Percentiles rank a stretch among this genome's conserved stretches.
phyloP scores from a whole-genome alignment of 2,888 invertebrate species.

The Trichogramma evanescens region DNA sequence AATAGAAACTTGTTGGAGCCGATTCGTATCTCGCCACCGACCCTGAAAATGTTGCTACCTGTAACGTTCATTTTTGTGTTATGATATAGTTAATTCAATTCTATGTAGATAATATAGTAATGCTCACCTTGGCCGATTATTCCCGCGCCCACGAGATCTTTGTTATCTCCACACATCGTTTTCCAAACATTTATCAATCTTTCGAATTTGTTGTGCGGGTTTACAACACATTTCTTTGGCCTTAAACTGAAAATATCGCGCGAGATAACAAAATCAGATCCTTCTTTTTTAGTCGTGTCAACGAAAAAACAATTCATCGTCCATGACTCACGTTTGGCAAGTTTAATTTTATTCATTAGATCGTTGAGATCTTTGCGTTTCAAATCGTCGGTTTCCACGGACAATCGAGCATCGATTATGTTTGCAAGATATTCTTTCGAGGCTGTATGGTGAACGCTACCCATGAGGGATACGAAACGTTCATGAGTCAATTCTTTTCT shows the following conservation, averaged over 20 bases:
- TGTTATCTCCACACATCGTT: constrained; percentile 14
- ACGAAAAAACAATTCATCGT: constrained; percentile 19
- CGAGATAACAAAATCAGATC: constrained; percentile 2
- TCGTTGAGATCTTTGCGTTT: too few relatives aligned
- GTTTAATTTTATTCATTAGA: too few relatives aligned
- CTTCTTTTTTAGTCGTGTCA: constrained; percentile 12
- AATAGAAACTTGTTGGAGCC: constrained; percentile 33
- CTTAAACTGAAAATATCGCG: constrained; percentile 13
- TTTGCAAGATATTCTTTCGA: too few relatives aligned
- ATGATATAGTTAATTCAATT: not conserved
- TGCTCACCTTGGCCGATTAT: constrained; percentile 21
- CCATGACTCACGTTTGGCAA: constrained; percentile 8
- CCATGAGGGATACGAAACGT: too few relatives aligned
- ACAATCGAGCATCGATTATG: too few relatives aligned
- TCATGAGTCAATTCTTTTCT: too few relatives aligned
- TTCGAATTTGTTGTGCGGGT: constrained; percentile 11
- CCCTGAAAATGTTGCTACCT: constrained; percentile 35
- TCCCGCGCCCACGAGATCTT: constrained; percentile 31
- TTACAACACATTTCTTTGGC: not conserved
- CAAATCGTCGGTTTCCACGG: too few relatives aligned
- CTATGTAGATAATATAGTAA: not conserved
- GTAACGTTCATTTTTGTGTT: not conserved
- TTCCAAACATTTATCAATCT: constrained; percentile 17
- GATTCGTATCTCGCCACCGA: constrained; percentile 35
- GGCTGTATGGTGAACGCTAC: too few relatives aligned